phyloP scores from a whole-genome alignment of 53 echinoderm and acorn worm species.

The Echinarachnius parma region DNA sequence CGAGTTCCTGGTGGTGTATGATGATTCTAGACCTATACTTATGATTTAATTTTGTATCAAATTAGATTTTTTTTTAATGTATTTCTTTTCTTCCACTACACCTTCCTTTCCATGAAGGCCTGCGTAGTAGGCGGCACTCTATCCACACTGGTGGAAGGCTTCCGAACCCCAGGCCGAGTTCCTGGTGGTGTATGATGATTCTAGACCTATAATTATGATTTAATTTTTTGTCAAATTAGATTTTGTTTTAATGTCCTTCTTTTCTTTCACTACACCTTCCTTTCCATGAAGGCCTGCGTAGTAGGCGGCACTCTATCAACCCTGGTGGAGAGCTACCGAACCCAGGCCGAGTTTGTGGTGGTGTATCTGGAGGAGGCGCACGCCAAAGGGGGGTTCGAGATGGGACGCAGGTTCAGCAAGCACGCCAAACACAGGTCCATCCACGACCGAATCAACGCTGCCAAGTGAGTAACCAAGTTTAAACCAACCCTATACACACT shows the following conservation, averaged over 20 bases:
- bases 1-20: no score
- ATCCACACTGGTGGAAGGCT: conserved; percentile 27
- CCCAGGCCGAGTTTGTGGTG: conserved; percentile 47
- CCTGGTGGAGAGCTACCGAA: conserved; percentile 47
- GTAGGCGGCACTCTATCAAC: conserved; percentile 38
- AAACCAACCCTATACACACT: no score
- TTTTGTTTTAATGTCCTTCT: no score
- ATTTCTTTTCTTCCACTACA: no score
- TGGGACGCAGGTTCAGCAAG: conserved; percentile 48
- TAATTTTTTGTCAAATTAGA: no score
- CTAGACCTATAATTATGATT: no score
- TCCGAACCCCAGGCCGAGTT: conserved; percentile 56
- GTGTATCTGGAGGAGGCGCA: conserved; percentile 59
- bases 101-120: conserved; percentile 30
- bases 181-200: conserved; percentile 49
- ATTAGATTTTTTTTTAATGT: no score
- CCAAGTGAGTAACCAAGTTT: conserved; percentile 18
- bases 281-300: conserved; percentile 46
- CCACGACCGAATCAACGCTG: conserved; percentile 39
- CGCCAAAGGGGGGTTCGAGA: conserved; percentile 51
- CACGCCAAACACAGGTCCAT: conserved; percentile 10
- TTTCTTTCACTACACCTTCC: neutral
- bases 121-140: conserved; percentile 52
- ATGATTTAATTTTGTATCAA: no score
- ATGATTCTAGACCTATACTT: no score